Percentiles rank a stretch among this genome's conserved stretches.
Evolutionary conservation across 2,888 invertebrate species (phyloP).

Genomic region (Brachyptera putata): DNA sequence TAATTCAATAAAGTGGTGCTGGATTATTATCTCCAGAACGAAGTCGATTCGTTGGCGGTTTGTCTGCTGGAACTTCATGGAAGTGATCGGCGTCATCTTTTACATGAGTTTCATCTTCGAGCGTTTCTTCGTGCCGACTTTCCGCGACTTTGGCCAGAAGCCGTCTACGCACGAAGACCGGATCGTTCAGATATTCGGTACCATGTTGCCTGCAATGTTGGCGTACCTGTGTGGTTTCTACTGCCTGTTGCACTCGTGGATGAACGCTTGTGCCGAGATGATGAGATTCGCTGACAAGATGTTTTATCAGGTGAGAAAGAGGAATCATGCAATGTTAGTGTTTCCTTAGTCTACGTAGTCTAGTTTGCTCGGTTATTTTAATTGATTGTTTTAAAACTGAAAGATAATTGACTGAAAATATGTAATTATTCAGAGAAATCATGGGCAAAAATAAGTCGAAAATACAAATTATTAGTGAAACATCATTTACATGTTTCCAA

Average conservation of each 20-base stretch:
- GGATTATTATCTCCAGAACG: too few species aligned
- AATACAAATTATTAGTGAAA: too few species aligned
- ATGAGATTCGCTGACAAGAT: conserved; percentile 80
- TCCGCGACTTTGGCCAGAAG: conserved; percentile 56
- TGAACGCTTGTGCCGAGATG: conserved; percentile 88
- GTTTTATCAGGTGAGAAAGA: conserved; percentile 64
- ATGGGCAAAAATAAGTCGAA: too few species aligned
- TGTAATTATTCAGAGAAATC: too few species aligned
- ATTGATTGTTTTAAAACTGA: too few species aligned
- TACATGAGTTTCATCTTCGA: conserved; percentile 78
- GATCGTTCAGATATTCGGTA: conserved; percentile 56
- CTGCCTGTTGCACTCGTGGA: conserved; percentile 83
- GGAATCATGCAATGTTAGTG: too few species aligned
- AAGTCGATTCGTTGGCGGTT: conserved; percentile 68
- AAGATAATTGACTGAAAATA: too few species aligned
- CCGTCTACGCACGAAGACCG: conserved; percentile 40
- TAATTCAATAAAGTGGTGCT: too few species aligned
- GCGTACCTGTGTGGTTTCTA: conserved; percentile 75
- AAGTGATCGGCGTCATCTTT: conserved; percentile 75
- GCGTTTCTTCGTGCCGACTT: conserved; percentile 66
- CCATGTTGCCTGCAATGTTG: conserved; percentile 69
- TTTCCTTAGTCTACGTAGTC: too few species aligned
- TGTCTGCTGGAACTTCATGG: conserved; percentile 64
- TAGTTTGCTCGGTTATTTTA: too few species aligned
- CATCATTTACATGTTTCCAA: too few species aligned